Evolutionary conservation across 1,140 invertebrate genomes (phyloP).

Genomic region (Popillia japonica): DNA sequence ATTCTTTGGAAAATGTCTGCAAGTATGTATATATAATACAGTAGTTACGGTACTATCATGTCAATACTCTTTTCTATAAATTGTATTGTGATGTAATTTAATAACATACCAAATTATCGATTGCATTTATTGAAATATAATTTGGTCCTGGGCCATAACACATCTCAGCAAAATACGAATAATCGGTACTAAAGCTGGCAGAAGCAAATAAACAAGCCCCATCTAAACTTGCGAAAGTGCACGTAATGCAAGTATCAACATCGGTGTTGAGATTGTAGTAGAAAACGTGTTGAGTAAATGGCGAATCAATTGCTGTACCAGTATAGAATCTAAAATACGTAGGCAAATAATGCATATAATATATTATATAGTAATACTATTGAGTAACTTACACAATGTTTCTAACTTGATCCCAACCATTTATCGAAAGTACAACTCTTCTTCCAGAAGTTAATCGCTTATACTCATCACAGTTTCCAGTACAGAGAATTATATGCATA

Average conservation of each 20-base stretch:
- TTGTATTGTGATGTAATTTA: background rate
- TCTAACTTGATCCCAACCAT: conserved; percentile 74
- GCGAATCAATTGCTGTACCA: conserved; percentile 67
- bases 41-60: too few relatives aligned
- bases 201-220: conserved; percentile 73
- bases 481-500: conserved; percentile 64
- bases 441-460: conserved; percentile 70
- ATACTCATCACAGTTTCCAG: conserved; percentile 57
- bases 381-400: conserved; percentile 65
- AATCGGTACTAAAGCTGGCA: conserved; percentile 72
- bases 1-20: conserved; percentile 51
- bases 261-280: conserved; percentile 58
- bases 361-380: too few relatives aligned
- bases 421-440: conserved; percentile 78
- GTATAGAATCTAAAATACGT: conserved; percentile 68
- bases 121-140: conserved; percentile 48
- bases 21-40: too few relatives aligned
- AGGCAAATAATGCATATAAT: background rate
- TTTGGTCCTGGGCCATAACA: conserved; percentile 74
- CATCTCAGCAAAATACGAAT: conserved; percentile 72
- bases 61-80: too few relatives aligned
- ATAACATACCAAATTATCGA: conserved; percentile 12
- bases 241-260: conserved; percentile 66
- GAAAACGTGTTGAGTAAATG: conserved; percentile 71
- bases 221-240: conserved; percentile 62